Conservation (phyloP, 2,888 invertebrate species). For the Cryptosula pallasiana region DNA sequence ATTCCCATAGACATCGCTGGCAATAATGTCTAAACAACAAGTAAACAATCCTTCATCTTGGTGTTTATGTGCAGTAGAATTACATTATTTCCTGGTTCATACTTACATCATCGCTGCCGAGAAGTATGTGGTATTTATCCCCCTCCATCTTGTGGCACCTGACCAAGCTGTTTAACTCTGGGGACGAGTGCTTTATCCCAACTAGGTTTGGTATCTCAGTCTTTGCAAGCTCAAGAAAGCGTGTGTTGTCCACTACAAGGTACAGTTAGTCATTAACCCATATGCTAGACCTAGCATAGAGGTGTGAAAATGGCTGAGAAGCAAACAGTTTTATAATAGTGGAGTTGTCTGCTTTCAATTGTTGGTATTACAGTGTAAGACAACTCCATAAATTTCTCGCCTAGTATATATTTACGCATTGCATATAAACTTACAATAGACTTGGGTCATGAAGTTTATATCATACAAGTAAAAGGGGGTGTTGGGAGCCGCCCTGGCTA, state of each 20-base stretch:
- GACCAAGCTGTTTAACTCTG: constrained; percentile 26
- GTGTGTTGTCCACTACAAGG: constrained; percentile 26
- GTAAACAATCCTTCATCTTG: too few relatives aligned
- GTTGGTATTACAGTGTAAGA: too few relatives aligned
- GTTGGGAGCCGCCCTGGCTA: constrained; percentile 67
- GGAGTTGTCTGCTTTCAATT: too few relatives aligned
- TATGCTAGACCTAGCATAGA: too few relatives aligned
- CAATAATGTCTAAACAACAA: neutral
- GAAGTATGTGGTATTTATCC: constrained; percentile 35
- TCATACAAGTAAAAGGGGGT: constrained; percentile 78
- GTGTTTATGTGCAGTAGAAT: too few relatives aligned
- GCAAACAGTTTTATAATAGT: too few relatives aligned
- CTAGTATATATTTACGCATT: too few relatives aligned
- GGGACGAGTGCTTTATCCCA: constrained; percentile 76
- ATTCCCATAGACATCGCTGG: constrained; percentile 16
- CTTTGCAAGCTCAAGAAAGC: constrained; percentile 55
- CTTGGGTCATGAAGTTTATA: constrained; percentile 67
- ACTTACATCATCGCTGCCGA: constrained; percentile 42
- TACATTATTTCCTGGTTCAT: too few relatives aligned
- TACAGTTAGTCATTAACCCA: neutral
- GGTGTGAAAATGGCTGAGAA: too few relatives aligned
- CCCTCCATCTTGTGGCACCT: constrained; percentile 22
- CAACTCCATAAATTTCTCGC: too few relatives aligned
- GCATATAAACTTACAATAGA: constrained; percentile 62
- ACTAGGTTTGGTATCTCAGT: constrained; percentile 66